A percentile compares a stretch with the other conserved stretches of the same genome.
phyloP scores from a whole-genome alignment of 2,888 invertebrate species.

The Willowsia nigromaculata region DNA sequence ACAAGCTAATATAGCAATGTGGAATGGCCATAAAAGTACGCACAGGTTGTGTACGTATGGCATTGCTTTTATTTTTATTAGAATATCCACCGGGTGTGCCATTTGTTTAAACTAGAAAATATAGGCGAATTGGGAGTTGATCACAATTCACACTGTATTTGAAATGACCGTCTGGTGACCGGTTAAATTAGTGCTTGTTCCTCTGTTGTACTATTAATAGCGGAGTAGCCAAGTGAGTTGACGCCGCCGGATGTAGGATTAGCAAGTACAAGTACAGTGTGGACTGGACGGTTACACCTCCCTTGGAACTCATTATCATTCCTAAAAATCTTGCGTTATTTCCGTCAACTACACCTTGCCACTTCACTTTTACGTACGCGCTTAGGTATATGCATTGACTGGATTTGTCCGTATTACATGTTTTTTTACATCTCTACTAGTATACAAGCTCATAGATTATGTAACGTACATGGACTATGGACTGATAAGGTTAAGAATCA shows the following conservation, averaged over 20 bases:
- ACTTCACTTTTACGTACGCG: constrained; percentile 32
- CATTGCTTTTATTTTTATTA: too few species aligned
- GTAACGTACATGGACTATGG: too few species aligned
- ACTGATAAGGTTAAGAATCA: not conserved
- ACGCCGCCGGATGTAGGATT: constrained; percentile 6
- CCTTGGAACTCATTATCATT: constrained; percentile 54
- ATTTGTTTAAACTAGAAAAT: too few species aligned
- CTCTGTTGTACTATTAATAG: constrained; percentile 14
- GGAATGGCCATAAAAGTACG: too few species aligned
- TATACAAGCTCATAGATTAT: too few species aligned
- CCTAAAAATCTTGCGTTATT: constrained; percentile 30
- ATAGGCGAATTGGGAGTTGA: constrained; percentile 6
- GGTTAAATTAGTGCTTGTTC: not conserved
- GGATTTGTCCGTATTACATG: not conserved
- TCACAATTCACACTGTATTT: constrained; percentile 13
- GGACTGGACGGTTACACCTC: constrained; percentile 33
- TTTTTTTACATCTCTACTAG: not conserved
- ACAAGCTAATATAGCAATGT: too few species aligned
- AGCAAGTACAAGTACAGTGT: constrained; percentile 1
- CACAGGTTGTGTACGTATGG: too few species aligned
- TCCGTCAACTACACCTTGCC: constrained; percentile 29
- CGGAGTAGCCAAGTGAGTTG: not conserved
- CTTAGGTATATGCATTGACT: not conserved
- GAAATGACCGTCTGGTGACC: constrained; percentile 1
- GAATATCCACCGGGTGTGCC: too few species aligned